A percentile compares a stretch with the other conserved stretches of the same genome.
Evolutionary conservation across 1,140 invertebrate species (phyloP).

Genomic region (Notospermus geniculatus): DNA sequence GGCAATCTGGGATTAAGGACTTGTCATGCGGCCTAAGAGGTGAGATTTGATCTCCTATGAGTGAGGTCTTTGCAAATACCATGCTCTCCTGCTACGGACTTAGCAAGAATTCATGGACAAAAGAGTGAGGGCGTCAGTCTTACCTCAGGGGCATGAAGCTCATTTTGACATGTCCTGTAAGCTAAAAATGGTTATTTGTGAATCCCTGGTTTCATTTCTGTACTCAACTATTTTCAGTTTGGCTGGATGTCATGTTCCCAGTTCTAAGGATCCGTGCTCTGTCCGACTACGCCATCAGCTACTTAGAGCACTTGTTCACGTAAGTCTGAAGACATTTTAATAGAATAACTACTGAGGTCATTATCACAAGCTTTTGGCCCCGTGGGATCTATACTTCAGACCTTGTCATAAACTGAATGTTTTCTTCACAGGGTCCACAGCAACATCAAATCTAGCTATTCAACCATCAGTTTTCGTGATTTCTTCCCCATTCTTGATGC

Average conservation of each 20-base stretch:
- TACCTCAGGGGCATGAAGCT: no score
- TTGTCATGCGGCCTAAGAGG: slow-evolving; percentile 71
- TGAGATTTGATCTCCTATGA: slow-evolving; percentile 32
- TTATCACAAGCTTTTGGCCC: not conserved
- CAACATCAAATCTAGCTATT: slow-evolving; percentile 30
- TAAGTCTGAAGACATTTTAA: no score
- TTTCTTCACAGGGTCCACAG: slow-evolving; percentile 29
- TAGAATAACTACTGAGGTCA: no score
- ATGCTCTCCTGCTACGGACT: no score
- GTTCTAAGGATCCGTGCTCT: slow-evolving; percentile 72
- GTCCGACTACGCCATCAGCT: slow-evolving; percentile 67
- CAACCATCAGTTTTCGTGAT: slow-evolving; percentile 39
- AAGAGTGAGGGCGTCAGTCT: no score
- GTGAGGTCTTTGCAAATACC: not conserved
- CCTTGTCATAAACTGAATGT: not conserved
- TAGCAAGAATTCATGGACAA: no score
- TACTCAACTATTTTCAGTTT: slow-evolving; percentile 59
- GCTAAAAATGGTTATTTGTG: no score
- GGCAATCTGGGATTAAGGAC: slow-evolving; percentile 70
- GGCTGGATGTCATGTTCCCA: slow-evolving; percentile 78
- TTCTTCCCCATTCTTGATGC: slow-evolving; percentile 52
- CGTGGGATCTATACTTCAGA: not conserved
- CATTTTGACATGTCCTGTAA: no score
- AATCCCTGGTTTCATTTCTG: slow-evolving; percentile 2
- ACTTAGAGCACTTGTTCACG: slow-evolving; percentile 65